phyloP scores from a whole-genome alignment of 2,888 invertebrate species.

The Glomeris marginata region DNA sequence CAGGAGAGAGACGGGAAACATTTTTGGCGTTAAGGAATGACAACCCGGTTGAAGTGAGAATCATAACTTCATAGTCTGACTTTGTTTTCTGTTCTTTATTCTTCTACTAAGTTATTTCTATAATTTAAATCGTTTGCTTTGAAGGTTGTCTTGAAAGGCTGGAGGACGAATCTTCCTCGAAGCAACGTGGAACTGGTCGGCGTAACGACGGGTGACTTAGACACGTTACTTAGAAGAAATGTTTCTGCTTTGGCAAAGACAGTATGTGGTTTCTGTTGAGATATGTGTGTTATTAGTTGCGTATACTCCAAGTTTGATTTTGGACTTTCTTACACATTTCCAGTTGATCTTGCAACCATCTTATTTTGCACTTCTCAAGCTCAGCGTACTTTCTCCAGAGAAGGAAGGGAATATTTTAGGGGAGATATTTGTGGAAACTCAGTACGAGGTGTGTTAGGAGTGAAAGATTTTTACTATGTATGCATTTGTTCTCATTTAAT shows the following conservation, averaged over 20 bases:
- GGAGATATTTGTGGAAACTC: slow-evolving; percentile 54
- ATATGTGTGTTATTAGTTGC: too few species aligned
- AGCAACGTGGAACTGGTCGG: slow-evolving; percentile 39
- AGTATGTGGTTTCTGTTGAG: too few species aligned
- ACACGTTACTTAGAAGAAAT: too few species aligned
- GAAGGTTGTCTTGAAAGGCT: slow-evolving; percentile 27
- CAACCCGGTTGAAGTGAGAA: slow-evolving; percentile 54
- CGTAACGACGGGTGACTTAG: neutral
- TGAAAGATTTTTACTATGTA: too few species aligned
- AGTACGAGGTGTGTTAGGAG: slow-evolving; percentile 28
- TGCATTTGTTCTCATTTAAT: too few species aligned
- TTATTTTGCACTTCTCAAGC: slow-evolving; percentile 52
- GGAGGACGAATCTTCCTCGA: slow-evolving; percentile 44
- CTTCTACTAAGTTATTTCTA: slow-evolving; percentile 1
- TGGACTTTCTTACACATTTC: neutral
- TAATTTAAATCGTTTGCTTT: neutral
- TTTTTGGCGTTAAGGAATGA: slow-evolving; percentile 54
- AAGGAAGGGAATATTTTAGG: slow-evolving; percentile 50
- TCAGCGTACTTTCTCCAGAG: slow-evolving; percentile 51
- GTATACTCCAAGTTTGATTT: too few species aligned
- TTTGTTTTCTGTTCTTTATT: neutral
- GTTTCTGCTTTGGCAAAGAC: too few species aligned
- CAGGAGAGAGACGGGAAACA: slow-evolving; percentile 46
- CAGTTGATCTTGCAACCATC: slow-evolving; percentile 31
- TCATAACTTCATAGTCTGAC: slow-evolving; percentile 21